Evolutionary conservation across 30 jellyfish, hydroid and myxozoan genomes (phyloP), one percentile per base, ranked within the genome.

Genomic region (Haliclystus octoradiatus): DNA sequence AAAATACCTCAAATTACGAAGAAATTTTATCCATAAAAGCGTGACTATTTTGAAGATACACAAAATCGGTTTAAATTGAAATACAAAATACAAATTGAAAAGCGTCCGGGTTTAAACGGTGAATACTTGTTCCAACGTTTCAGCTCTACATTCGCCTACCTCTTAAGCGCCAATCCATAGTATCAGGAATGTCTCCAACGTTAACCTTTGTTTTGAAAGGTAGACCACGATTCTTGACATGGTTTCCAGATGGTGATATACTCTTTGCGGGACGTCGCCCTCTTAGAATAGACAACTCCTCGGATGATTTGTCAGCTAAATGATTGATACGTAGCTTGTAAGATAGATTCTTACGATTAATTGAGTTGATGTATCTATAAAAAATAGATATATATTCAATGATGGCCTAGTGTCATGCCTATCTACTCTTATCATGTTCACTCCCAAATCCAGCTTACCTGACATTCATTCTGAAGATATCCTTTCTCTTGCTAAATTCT

Each of bases 111-210:
- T n/a, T n/a, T n/a, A n/a, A n/a, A n/a, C n/a, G n/a, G n/a, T n/a
- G n/a, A n/a, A n/a, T n/a, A n/a, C n/a, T n/a, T n/a, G n/a, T n/a
- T n/a, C n/a, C n/a, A n/a, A n/a, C n/a, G n/a, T n/a, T n/a, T n/a
- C n/a, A n/a, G n/a, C n/a, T n/a, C n/a, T n/a, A n/a, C n/a, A 14
- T 30, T 7, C 12, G 24, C 84, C 0, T 66, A 79, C 93, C 93
- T 40, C 49, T 50, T 28, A 79, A 57, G 30, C 93, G 63, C 93
- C 93, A 79, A 33, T 79, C 79, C n/a, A 70, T 40, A 0, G 79
- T 26, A 25, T 47, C 79, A 0, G 93, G 93, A 14, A 71, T n/a
- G 49, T 61, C 93, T 3, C 46, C 14, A 0, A 23, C 52, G 25
- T 24, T 28, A 52, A 47, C 27, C 2, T 52, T 50, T 50, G 93